Percentiles rank a stretch among this genome's conserved stretches.
Evolutionary conservation across 1,140 invertebrate species (phyloP).

Genomic region (Heterodera carotae): DNA sequence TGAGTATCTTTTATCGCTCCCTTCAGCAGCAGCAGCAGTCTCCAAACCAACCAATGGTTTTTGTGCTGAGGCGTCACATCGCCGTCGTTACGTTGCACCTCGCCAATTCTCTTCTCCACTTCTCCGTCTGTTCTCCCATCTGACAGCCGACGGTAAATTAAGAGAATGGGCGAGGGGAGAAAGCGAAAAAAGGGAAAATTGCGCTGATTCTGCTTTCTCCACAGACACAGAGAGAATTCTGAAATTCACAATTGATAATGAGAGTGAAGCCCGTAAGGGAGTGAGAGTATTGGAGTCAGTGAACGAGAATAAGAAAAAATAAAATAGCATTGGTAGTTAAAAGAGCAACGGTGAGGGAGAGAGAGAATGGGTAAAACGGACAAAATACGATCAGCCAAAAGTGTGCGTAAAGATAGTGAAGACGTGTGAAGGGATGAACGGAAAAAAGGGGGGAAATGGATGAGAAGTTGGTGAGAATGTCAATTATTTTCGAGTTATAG

Average conservation of each 20-base stretch:
- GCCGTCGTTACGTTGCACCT: background rate
- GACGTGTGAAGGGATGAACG: no score
- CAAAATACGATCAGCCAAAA: no score
- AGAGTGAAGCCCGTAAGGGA: background rate
- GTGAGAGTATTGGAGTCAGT: background rate
- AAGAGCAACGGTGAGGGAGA: background rate
- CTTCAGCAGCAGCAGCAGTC: no score
- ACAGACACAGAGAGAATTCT: background rate
- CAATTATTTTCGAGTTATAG: no score
- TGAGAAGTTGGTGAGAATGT: no score
- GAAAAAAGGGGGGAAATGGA: no score
- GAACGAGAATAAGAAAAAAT: constrained; percentile 1
- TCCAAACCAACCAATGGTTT: background rate
- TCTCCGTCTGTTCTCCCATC: background rate
- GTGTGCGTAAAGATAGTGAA: no score
- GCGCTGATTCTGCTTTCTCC: background rate
- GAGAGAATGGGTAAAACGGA: no score
- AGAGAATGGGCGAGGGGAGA: background rate
- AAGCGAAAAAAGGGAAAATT: constrained; percentile 9
- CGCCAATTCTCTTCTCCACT: background rate
- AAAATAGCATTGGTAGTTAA: background rate
- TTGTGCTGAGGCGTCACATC: constrained; percentile 4
- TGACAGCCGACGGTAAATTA: background rate
- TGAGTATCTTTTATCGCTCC: background rate
- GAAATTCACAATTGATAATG: background rate